Percentiles rank a stretch among this genome's conserved stretches.
These are phyloP conservation scores for Deilephila elpenor DNA, from an alignment of 2,888 invertebrate species.

Conservation along the genomic window DNA sequence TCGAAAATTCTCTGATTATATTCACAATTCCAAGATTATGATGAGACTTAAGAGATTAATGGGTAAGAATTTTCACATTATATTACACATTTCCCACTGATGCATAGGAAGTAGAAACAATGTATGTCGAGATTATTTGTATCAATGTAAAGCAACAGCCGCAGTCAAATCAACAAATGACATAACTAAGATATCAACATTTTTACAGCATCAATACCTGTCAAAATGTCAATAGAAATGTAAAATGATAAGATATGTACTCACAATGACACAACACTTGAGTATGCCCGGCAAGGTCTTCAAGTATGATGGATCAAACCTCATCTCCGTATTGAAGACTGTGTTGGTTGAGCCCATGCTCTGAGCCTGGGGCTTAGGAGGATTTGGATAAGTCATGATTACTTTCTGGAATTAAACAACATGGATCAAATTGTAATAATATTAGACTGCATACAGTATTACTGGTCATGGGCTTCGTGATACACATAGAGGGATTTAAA, in stretches of 20 bases:
- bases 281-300: constrained; percentile 67
- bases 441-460: too few relatives aligned
- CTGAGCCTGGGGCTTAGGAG: constrained; percentile 58
- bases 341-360: constrained; percentile 75
- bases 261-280: constrained; percentile 67
- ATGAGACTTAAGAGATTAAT: too few relatives aligned
- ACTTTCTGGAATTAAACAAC: constrained; percentile 23
- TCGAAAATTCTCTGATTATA: too few relatives aligned
- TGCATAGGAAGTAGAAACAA: too few relatives aligned
- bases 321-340: constrained; percentile 67
- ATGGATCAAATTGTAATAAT: constrained; percentile 1
- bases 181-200: neutral
- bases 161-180: too few relatives aligned
- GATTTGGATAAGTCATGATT: constrained; percentile 64
- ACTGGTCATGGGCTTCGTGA: too few relatives aligned
- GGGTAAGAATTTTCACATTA: too few relatives aligned
- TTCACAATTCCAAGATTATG: too few relatives aligned
- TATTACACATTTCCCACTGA: too few relatives aligned
- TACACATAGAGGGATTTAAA: too few relatives aligned
- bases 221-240: neutral
- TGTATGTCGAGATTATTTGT: too few relatives aligned
- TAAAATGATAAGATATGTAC: constrained; percentile 43
- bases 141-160: too few relatives aligned
- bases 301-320: constrained; percentile 70
- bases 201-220: neutral